These are phyloP conservation scores for Coreius guichenoti DNA, from an alignment of 2,797 vertebrate species.

Conservation along the genomic window DNA sequence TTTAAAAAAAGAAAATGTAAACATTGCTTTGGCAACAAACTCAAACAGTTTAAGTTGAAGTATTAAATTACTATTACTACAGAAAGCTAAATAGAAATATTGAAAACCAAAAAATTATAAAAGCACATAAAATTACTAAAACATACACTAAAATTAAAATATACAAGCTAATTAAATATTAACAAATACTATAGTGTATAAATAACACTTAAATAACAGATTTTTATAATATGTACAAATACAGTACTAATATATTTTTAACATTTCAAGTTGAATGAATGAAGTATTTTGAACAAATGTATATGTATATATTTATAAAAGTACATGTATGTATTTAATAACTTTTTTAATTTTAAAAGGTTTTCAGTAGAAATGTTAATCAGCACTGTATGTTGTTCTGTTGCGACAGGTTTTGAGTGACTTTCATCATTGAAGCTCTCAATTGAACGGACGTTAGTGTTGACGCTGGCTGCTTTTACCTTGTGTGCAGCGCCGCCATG, in stretches of 20 bases:
- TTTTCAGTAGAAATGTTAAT: neutral
- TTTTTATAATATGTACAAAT: neutral
- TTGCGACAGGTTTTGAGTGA: neutral
- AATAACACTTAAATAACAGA: neutral
- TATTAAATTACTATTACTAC: neutral
- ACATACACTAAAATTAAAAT: neutral
- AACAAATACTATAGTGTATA: neutral
- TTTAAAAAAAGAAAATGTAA: too few relatives aligned
- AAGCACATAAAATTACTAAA: neutral
- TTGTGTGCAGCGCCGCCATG: conserved; percentile 86
- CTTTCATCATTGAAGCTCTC: neutral
- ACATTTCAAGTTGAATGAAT: neutral
- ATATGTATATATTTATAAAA: neutral
- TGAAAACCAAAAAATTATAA: neutral
- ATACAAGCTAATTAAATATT: neutral
- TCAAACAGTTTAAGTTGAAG: neutral
- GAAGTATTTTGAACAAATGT: neutral
- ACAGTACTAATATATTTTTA: neutral
- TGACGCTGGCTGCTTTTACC: conserved; percentile 66
- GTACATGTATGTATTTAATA: neutral
- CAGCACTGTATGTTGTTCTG: neutral
- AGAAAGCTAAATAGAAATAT: neutral
- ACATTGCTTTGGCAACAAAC: too few relatives aligned
- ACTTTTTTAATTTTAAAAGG: neutral
- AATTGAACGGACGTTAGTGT: neutral